A percentile compares a stretch with the other conserved stretches of the same genome.
Evolutionary conservation across 2,888 invertebrate species (phyloP).

Genomic region (Drosophila nigricruria): DNA sequence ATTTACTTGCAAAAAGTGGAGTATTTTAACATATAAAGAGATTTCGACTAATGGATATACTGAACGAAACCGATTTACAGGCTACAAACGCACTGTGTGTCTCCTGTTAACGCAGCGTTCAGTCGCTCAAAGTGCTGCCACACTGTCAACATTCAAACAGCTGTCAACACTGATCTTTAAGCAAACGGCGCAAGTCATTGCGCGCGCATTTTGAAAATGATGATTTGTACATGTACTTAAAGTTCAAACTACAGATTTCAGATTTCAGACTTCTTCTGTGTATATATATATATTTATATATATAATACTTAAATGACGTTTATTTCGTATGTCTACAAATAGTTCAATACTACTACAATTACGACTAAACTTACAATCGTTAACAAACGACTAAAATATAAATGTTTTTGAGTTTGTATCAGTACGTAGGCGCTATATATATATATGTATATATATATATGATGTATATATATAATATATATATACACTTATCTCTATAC

Average conservation of each 20-base stretch:
- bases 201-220: background rate
- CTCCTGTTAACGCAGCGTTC: slow-evolving; percentile 24
- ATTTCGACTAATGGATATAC: background rate
- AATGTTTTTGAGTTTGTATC: slow-evolving; percentile 52
- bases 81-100: slow-evolving; percentile 6
- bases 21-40: background rate
- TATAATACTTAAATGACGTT: slow-evolving; percentile 54
- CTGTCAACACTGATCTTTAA: slow-evolving; percentile 2
- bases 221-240: too few species aligned
- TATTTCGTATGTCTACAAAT: slow-evolving; percentile 54
- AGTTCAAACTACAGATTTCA: background rate
- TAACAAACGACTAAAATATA: slow-evolving; percentile 23
- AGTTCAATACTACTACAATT: slow-evolving; percentile 22
- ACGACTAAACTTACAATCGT: slow-evolving; percentile 33
- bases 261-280: background rate
- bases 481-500: slow-evolving; percentile 1
- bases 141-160: background rate
- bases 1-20: background rate
- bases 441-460: slow-evolving; percentile 25
- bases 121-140: background rate
- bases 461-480: slow-evolving; percentile 24
- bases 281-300: slow-evolving; percentile 2
- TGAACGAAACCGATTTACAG: background rate
- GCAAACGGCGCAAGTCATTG: background rate
- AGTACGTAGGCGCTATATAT: slow-evolving; percentile 53